phyloP scores from a whole-genome alignment of 2,888 invertebrate species.

The Plebejus anna region DNA sequence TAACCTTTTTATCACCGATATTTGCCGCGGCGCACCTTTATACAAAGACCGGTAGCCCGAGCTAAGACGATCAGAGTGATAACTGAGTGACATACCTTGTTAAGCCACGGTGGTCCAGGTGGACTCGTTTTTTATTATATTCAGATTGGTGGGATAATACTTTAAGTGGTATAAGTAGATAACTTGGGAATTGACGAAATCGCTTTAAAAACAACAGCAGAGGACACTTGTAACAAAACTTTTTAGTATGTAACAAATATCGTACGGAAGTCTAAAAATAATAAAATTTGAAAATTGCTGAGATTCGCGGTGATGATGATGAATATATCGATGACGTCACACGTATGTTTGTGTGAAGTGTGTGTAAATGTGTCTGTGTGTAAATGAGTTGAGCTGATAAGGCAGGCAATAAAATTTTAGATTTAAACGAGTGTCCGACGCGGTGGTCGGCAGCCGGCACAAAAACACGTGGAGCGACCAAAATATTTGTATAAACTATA shows the following conservation, averaged over 20 bases:
- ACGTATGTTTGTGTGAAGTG: background rate
- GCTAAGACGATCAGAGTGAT: background rate
- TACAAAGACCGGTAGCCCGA: slow-evolving; percentile 37
- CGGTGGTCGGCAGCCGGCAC: slow-evolving; percentile 2
- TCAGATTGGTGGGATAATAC: slow-evolving; percentile 4
- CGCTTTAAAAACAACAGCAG: background rate
- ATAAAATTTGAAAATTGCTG: background rate
- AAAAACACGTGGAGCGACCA: background rate
- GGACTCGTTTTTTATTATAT: slow-evolving; percentile 4
- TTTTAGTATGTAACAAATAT: background rate
- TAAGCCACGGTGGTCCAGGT: slow-evolving; percentile 42
- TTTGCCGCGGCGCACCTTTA: slow-evolving; percentile 6
- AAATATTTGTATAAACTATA: background rate
- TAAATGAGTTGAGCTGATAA: slow-evolving; percentile 63
- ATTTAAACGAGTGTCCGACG: slow-evolving; percentile 39
- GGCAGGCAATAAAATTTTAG: slow-evolving; percentile 63
- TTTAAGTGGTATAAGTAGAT: slow-evolving; percentile 7
- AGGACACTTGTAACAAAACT: background rate
- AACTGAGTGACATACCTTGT: slow-evolving; percentile 68
- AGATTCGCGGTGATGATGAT: background rate
- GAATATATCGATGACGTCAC: background rate
- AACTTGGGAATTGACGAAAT: background rate
- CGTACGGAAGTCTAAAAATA: no score
- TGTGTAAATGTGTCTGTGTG: slow-evolving; percentile 47
- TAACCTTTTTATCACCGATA: slow-evolving; percentile 14